Evolutionary conservation across 2,113 vertebrate species (phyloP).

Genomic region (Platysteira castanea): DNA sequence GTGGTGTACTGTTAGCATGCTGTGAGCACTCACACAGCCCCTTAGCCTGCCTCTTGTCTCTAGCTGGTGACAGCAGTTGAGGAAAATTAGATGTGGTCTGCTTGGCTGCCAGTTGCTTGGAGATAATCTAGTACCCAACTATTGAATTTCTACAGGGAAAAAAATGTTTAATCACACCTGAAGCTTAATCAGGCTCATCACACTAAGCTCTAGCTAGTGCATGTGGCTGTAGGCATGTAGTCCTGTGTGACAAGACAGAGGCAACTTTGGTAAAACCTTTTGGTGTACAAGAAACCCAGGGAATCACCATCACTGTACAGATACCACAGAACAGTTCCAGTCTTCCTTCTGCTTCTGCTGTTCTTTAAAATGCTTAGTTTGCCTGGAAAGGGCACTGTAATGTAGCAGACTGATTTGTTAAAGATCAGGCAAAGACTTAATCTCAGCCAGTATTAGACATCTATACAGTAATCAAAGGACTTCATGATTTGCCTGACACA

Average conservation of each 20-base stretch:
- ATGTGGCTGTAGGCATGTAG: neutral
- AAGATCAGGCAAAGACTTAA: neutral
- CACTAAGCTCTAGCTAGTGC: neutral
- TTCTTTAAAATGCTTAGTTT: neutral
- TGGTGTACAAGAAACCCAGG: neutral
- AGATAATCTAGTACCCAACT: neutral
- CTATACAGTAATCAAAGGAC: neutral
- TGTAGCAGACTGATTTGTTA: neutral
- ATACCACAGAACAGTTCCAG: neutral
- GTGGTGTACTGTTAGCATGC: neutral
- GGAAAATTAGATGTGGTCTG: neutral
- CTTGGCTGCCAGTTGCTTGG: neutral
- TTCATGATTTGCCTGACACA: neutral
- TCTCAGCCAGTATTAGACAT: neutral
- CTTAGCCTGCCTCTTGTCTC: neutral
- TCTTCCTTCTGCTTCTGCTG: neutral
- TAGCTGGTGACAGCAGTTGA: neutral
- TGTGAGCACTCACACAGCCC: neutral
- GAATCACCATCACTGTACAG: neutral
- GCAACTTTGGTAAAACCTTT: neutral
- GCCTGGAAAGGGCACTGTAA: neutral
- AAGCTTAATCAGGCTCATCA: neutral
- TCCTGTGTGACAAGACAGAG: neutral
- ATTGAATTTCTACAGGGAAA: neutral
- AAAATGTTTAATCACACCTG: neutral